Evolutionary conservation across 1,140 invertebrate genomes (phyloP), one percentile per base, ranked within the genome.

Genomic region (Lithobius niger): DNA sequence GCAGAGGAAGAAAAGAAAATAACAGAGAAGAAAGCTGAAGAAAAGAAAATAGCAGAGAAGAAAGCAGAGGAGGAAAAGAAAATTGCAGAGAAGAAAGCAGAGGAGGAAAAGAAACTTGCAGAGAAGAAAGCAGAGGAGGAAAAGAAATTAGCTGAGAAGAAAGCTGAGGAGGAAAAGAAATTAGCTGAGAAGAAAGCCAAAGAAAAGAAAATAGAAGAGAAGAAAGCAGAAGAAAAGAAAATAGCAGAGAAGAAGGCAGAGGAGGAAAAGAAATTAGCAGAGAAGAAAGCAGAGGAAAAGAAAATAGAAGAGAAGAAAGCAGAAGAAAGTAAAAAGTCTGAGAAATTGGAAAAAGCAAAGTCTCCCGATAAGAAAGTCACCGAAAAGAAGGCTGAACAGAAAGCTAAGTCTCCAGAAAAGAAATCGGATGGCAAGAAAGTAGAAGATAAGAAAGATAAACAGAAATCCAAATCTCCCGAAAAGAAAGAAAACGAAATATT

Each of bases 11-110:
- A 62, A 47, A 44, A 57, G 31, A 63, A 66, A 51, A 57, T 40
- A 53, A 68, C 68, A 47, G 45, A 57, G 31, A 63, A 66, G 51
- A 57, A 45, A 53, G 69, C 68, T 52, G 63, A 62, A 22, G 51
- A 71, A 71, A 57, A 64, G 65, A 18, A 65, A 70, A 56, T 67
- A 64, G 19, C 66, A 71, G 50, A 49, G 54, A 61, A 55, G 48
- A 60, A 57, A 69, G 53, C 64, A 60, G 42, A 63, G 66, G 42
- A 62, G 28, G 18, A 62, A 65, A 49, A 64, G 68, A 57, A 56
- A 60, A 42, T 19, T 22, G 3, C 18, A 15, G 44, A 47, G 21
- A 22, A 47, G 18, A 21, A 3, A 54, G 40, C 21, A 16, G 27
- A 36, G n/a, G 56, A 24, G 16, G 56, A 44, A 22, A 51, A 47